Percentiles rank a stretch among this genome's conserved stretches.
Conservation (phyloP, 2,113 vertebrate species). For the Callionymus lyra region DNA sequence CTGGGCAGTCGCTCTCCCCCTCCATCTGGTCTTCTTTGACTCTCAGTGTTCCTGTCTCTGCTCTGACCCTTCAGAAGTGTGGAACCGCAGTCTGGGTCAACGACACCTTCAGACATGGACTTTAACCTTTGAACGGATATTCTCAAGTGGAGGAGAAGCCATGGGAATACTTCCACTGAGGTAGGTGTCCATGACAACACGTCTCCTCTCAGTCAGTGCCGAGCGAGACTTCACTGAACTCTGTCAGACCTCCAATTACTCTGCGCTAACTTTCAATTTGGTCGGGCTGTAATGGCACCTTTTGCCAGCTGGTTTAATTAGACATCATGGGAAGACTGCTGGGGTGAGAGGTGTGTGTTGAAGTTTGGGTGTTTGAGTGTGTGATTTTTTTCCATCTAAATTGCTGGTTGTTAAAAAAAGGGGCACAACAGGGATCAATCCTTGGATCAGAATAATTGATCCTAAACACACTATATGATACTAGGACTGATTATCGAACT, state of each 20-base stretch:
- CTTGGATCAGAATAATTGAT: too few relatives aligned
- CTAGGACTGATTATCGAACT: too few relatives aligned
- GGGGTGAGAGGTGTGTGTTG: constrained; percentile 10
- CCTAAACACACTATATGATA: too few relatives aligned
- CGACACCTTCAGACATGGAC: constrained; percentile 50
- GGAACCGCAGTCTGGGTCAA: constrained; percentile 33
- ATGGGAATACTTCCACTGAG: constrained; percentile 37
- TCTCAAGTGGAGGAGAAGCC: constrained; percentile 26
- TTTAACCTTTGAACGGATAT: constrained; percentile 50
- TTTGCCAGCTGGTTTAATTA: constrained; percentile 26
- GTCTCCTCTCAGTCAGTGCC: constrained; percentile 19
- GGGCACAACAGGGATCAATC: too few relatives aligned
- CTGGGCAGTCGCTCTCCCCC: constrained; percentile 47
- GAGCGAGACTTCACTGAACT: constrained; percentile 6
- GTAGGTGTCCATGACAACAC: constrained; percentile 37
- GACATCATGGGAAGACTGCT: constrained; percentile 13
- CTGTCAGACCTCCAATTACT: constrained; percentile 36
- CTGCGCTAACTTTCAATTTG: constrained; percentile 38
- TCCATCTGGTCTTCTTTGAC: constrained; percentile 39
- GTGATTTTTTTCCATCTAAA: too few relatives aligned
- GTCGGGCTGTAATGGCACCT: constrained; percentile 31
- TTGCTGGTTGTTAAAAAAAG: too few relatives aligned
- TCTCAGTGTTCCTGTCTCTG: constrained; percentile 33
- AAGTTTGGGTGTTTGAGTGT: constrained; percentile 1
- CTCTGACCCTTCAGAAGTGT: constrained; percentile 60